Evolutionary conservation across 2,113 vertebrate genomes (phyloP).

Genomic region (Neogale vison): DNA sequence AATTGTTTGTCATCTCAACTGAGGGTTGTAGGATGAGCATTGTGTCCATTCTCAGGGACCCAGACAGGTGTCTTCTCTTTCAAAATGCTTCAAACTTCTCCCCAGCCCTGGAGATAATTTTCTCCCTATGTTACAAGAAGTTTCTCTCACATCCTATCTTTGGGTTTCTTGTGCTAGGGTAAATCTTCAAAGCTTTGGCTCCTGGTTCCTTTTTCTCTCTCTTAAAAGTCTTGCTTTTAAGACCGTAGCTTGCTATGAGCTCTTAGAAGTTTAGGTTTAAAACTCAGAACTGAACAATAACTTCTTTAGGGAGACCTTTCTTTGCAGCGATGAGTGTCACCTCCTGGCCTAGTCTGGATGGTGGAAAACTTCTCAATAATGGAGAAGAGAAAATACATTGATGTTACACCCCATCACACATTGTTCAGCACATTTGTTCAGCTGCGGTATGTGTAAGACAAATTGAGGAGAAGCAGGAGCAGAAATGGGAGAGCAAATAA

Average conservation of each 20-base stretch:
- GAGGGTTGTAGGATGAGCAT: background rate
- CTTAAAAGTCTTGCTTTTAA: background rate
- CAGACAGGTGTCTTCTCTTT: background rate
- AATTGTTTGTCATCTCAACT: background rate
- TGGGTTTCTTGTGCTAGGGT: background rate
- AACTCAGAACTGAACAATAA: background rate
- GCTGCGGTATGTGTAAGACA: background rate
- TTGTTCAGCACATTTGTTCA: background rate
- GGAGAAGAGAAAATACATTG: background rate
- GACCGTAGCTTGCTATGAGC: background rate
- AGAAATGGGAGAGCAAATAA: background rate
- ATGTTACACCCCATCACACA: rapidly evolving
- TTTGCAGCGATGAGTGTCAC: background rate
- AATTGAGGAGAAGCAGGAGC: background rate
- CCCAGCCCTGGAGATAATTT: background rate
- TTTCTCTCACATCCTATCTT: background rate
- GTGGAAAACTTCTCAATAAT: background rate
- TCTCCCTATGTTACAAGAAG: rapidly evolving
- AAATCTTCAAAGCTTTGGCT: background rate
- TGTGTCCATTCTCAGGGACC: background rate
- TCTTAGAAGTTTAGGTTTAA: background rate
- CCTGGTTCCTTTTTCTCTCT: background rate
- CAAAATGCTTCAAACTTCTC: background rate
- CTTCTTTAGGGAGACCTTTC: background rate
- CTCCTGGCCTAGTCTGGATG: background rate